Base-by-base conservation (phyloP, 2,113 vertebrate genomes). In the Cavia aperea region DNA sequence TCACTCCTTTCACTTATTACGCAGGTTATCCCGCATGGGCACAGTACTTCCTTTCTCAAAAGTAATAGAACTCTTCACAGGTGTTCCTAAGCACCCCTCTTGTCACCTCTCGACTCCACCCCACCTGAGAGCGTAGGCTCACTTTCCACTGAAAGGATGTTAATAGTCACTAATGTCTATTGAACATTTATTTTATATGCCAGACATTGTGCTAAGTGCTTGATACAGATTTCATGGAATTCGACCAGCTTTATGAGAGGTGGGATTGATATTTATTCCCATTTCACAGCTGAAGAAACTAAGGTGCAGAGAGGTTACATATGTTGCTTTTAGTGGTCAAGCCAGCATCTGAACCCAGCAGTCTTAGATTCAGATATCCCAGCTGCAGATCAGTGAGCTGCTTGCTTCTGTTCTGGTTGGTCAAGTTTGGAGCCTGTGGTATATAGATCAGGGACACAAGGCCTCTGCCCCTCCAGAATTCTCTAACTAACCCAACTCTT, bases 231-330 rank as follows among this genome's bases (percentile, higher is more conserved):
- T 51, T 58, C 26, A 29, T 60, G 86, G 93, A 90, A 58, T 77
- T 81, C 68, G 79, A 7, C 29, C 54, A 65, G 2, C 4, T 43
- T 79, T 65, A 0, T 49, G 51, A 92, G 65, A 79, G 49, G 12
- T 58, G 16, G n/a, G 16, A 15, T 83, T 81, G 79, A 26, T 39
- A 68, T 82, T 75, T 79, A 63, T 31, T 81, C 46, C 62, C 29
- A 58, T 43, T 84, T 92, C 77, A 56, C 60, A 72, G 84, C 62
- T 36, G 46, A 90, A 51, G 78, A 94, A 86, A 65, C 82, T 82
- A 86, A 92, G 46, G 46, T 16, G 5, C 16, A 7, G 65, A 70
- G 77, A 93, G 29, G 2, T 72, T 63, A 11, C 56, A 63, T 9
- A 2, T 88, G 39, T 60, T 91, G 36, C 31, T 90, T 72, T 58